A percentile compares a stretch with the other conserved stretches of the same genome.
Conservation (phyloP, 2,888 invertebrate species). For the Sialis fuliginosa region DNA sequence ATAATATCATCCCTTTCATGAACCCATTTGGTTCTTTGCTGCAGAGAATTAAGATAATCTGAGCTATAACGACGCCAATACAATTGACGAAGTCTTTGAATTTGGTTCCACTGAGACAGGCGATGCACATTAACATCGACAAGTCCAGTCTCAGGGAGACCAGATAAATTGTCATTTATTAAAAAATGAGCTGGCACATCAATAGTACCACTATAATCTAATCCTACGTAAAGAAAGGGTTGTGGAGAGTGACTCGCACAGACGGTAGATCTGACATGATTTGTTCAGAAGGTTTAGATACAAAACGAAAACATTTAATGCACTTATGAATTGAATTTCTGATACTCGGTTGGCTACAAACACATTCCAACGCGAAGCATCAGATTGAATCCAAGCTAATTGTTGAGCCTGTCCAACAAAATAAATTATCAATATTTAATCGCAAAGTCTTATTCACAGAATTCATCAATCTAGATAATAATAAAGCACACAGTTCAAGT, state of each 20-base stretch:
- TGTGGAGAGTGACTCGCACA: not conserved
- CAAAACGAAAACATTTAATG: no score
- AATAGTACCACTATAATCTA: not conserved
- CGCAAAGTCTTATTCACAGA: not conserved
- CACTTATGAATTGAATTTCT: not conserved
- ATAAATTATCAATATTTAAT: not conserved
- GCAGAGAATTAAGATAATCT: conserved; percentile 6
- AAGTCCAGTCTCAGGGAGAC: not conserved
- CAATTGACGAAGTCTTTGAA: not conserved
- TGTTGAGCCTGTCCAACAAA: not conserved
- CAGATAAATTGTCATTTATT: not conserved
- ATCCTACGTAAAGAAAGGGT: not conserved
- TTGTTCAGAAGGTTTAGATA: not conserved
- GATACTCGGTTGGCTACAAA: not conserved
- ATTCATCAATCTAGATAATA: not conserved
- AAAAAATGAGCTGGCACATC: conserved; percentile 5
- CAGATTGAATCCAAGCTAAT: not conserved
- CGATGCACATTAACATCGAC: not conserved
- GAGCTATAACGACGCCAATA: conserved; percentile 8
- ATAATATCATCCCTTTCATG: not conserved
- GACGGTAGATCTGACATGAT: not conserved
- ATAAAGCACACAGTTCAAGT: not conserved
- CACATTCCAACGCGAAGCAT: not conserved
- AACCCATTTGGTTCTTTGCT: conserved; percentile 6
- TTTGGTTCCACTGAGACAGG: not conserved